Evolutionary conservation across 2,888 invertebrate species (phyloP), one percentile per base, ranked within the genome.

Genomic region (Nomada flava): DNA sequence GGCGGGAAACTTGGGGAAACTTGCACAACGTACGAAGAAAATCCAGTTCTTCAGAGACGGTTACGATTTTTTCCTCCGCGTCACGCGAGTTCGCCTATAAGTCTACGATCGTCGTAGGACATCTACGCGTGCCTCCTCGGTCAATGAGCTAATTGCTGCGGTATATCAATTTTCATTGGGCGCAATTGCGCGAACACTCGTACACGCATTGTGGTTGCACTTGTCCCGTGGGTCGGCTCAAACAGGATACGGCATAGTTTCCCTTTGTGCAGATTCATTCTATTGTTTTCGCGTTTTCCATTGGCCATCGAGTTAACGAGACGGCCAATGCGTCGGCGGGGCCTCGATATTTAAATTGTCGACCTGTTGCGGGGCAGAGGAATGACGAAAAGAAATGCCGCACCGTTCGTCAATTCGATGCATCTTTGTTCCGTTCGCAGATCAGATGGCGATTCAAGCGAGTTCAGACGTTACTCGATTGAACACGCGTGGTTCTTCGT

Each of bases 131-230:
- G 89, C 85, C 91, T 90, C 89, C 88, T 84, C 88, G 90, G 85
- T 87, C 90, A 92, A 91, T 90, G 89, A 91, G 89, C 89, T 92
- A 92, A 92, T 92, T 92, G 92, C 87, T 89, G 52, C 20, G 82
- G 86, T 89, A 83, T 92, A 92, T 92, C 92, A 92, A 86, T 91
- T 92, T 91, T 92, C 92, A 92, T 92, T 92, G 92, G 90, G 87
- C 86, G 78, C 91, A 92, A 92, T 92, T 92, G 92, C 84, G 83
- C 87, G 76, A 90, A 86, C 87, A 80, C 86, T 88, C 86, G 85
- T 83, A 91, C 59, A 70, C 89, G 91, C 90, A 87, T 89, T 87
- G 89, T 87, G 83, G 84, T 91, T 91, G 88, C 86, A 87, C 86
- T 89, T 87, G 88, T 76, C 84, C 86, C 83, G 78, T 86, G 82